Evolutionary conservation across 2,888 invertebrate species (phyloP), one percentile per base, ranked within the genome.

Genomic region (Amblyjoppa proteus): DNA sequence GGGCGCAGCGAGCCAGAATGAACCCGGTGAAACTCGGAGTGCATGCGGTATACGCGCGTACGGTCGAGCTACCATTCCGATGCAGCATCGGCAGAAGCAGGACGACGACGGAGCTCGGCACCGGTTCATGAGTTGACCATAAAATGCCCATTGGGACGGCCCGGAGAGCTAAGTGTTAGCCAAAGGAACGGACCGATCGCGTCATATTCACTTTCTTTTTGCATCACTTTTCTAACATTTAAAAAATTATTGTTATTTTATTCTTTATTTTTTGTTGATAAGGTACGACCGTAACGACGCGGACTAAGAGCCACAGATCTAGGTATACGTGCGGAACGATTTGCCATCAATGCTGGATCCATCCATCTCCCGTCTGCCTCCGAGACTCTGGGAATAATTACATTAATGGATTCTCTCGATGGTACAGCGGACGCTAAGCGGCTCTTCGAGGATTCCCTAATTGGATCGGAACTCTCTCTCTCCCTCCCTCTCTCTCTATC

Each of bases 11-110:
- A 31, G 16, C 31, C 61, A 66, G 45, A 13, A 64, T 6, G 9
- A 20, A 51, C 64, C 75, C 49, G 64, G 85, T 81, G 76, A 84
- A 85, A 84, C 84, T 84, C 86, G 81, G 84, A 79, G 79, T 83
- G 87, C 85, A 86, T 83, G 81, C 45, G 16, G 45, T 49, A 49
- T 58, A 28, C 58, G 31, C 34, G 34, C 56, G n/a, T 53, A 71
- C 13, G 13, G 1, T 20, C 16, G 31, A 28, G 49, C 28, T 31
- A 28, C 9, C n/a, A 70, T 70, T 28, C 28, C 11, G 51, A n/a
- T 31, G 70, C 51, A 34, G 38, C 71, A 38, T 20, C 31, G 34
- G 53, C 34, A 16, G 38, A 34, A 56, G 25, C 1, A 25, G n/a
- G 34, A 38, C 34, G 53, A 38, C 34, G 53, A 71, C 34, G 34